A percentile compares a stretch with the other conserved stretches of the same genome.
Evolutionary conservation across 2,888 invertebrate species (phyloP).

Genomic region (Cryptus armator): DNA sequence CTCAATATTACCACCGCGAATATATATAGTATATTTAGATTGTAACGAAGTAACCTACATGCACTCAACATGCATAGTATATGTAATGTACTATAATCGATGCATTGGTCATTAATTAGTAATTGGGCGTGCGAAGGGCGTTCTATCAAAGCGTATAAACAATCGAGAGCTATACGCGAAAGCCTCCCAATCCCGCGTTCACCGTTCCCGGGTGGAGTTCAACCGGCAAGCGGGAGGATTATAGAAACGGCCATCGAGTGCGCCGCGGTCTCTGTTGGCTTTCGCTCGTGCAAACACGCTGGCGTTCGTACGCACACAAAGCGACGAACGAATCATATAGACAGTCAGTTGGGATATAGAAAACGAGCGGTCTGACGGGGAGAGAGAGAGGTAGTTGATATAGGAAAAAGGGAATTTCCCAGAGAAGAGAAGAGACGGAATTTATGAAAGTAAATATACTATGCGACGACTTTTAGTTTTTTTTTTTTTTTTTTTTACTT

Average conservation of each 20-base stretch:
- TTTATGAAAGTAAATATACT: constrained; percentile 60
- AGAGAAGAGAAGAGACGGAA: constrained; percentile 52
- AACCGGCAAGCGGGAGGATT: constrained; percentile 59
- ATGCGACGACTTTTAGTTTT: constrained; percentile 27
- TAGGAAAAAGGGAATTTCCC: constrained; percentile 52
- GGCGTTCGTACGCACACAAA: constrained; percentile 40
- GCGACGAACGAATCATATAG: constrained; percentile 55
- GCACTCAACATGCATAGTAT: constrained; percentile 12
- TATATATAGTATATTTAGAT: constrained; percentile 39
- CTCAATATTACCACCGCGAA: constrained; percentile 36
- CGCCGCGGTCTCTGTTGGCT: constrained; percentile 51
- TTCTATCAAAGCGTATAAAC: constrained; percentile 53
- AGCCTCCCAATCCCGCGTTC: constrained; percentile 7
- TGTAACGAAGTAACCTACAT: constrained; percentile 51
- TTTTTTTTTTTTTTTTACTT: constrained; percentile 31
- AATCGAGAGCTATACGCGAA: constrained; percentile 29
- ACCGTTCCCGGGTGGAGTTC: constrained; percentile 6
- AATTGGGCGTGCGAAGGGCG: constrained; percentile 55
- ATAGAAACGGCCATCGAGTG: constrained; percentile 55
- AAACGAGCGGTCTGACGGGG: constrained; percentile 33
- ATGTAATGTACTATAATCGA: constrained; percentile 50
- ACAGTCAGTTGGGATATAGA: constrained; percentile 42
- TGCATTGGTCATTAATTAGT: constrained; percentile 62
- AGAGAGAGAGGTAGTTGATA: constrained; percentile 47
- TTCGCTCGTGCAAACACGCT: constrained; percentile 56